Evolutionary conservation across 2,888 invertebrate species (phyloP), one percentile per base, ranked within the genome.

Genomic region (Pasiphila rectangulata): DNA sequence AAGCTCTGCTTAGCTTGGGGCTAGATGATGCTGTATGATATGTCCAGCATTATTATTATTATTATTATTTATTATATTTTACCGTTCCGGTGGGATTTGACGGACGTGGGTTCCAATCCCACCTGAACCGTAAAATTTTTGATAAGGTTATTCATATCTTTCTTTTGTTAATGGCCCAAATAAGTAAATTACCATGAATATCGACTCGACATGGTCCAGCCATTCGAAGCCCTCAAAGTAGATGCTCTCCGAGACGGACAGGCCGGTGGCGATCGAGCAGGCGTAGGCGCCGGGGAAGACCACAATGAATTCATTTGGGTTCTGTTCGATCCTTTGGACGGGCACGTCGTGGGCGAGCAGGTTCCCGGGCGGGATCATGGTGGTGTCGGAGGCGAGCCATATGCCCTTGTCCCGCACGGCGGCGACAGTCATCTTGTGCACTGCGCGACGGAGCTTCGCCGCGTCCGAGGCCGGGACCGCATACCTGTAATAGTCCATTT

Each of bases 371-470:
- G 97, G 96, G 4, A 98, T 94, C 97, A 98, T 98, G 0, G 95
- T 93, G 3, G 97, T 96, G 74, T 98, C 98, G 0, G 96, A 95
- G 0, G 96, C 93, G 44, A 98, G 85, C 97, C 97, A 98, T 17
- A 96, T 91, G 0, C 92, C 91, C 71, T 96, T 95, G 62, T 95
- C 94, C 67, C 94, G 93, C 59, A 95, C 94, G 53, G 94, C 94
- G 1, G 93, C 93, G 0, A 98, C 97, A 41, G 95, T 94, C 41
- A 97, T 80, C 32, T 91, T 91, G 17, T 92, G 92, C 36, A 97
- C 89, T 0, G 95, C 95, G n/a, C 90, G 74, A 10, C 94, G 92
- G 66, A 98, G 96, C 35, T 91, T 90, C 1, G 90, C 89, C 62
- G 94, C 94, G 59, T 95, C 93, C 29, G 92, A 91, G 48, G 93